These are phyloP conservation scores for Synanthedon formicaeformis DNA, from an alignment of 2,888 invertebrate genomes.

Conservation along the genomic window DNA sequence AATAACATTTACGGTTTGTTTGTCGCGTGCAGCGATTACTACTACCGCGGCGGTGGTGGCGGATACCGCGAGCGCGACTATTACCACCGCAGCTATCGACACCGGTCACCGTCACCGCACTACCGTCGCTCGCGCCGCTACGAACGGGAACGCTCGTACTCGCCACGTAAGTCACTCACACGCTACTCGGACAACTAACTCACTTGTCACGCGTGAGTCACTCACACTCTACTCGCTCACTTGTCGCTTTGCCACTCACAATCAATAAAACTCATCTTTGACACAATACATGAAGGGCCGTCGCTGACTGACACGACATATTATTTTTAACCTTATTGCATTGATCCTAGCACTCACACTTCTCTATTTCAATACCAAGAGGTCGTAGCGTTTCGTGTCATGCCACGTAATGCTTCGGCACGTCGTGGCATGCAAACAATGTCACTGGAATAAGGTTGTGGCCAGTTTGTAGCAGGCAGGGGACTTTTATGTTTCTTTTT, in stretches of 20 bases:
- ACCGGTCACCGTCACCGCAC: slow-evolving; percentile 80
- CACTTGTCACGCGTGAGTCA: neutral
- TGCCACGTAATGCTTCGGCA: no score
- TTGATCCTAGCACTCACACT: no score
- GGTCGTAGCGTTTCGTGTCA: no score
- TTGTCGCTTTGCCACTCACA: neutral
- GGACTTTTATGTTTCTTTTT: no score
- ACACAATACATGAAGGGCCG: no score
- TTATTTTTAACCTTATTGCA: no score
- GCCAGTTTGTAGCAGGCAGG: no score
- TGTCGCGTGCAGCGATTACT: slow-evolving; percentile 24
- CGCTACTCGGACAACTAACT: neutral
- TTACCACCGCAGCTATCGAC: slow-evolving; percentile 66
- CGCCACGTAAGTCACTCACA: slow-evolving; percentile 78
- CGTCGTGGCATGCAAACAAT: no score
- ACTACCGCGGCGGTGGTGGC: slow-evolving; percentile 63
- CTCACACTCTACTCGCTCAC: neutral
- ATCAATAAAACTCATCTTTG: neutral
- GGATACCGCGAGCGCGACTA: slow-evolving; percentile 67
- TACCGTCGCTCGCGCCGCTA: slow-evolving; percentile 76
- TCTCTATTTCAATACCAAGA: no score
- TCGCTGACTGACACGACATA: no score
- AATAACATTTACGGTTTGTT: no score
- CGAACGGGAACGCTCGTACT: slow-evolving; percentile 83
- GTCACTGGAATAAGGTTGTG: no score